Percentiles rank a stretch among this genome's conserved stretches.
Evolutionary conservation across 2,797 vertebrate genomes (phyloP).

Genomic region (Alca torda): DNA sequence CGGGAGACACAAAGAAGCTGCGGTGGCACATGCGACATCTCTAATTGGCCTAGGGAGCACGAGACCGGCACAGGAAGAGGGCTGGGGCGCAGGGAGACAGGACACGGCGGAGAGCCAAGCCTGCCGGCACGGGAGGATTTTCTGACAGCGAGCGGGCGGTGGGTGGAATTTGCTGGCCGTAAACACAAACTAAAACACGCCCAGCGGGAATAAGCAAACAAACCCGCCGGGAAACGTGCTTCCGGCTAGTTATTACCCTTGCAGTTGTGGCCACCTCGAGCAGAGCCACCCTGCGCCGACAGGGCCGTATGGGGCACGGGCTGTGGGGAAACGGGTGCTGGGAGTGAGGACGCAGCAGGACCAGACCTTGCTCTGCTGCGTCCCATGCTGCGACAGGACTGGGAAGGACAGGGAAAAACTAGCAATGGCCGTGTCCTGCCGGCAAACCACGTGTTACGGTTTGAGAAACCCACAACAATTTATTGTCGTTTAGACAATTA

Average conservation of each 20-base stretch:
- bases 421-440: rapidly evolving
- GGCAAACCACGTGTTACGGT: rapidly evolving
- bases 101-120: not conserved
- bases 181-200: conserved; percentile 3
- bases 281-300: rapidly evolving
- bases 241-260: not conserved
- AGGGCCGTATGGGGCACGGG: rapidly evolving
- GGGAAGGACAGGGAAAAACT: not conserved
- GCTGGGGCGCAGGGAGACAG: not conserved
- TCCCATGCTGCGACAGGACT: not conserved
- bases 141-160: not conserved
- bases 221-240: rapidly evolving
- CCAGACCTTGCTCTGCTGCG: not conserved
- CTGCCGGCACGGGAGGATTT: rapidly evolving
- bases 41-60: not conserved
- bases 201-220: not conserved
- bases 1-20: not conserved
- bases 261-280: not conserved
- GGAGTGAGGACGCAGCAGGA: not conserved
- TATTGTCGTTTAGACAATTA: not conserved
- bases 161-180: not conserved
- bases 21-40: not conserved
- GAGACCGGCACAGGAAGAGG: not conserved
- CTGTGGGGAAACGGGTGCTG: rapidly evolving
- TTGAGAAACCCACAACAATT: not conserved